Conservation (phyloP, 2,113 vertebrate genomes). For the Capreolus pygargus region DNA sequence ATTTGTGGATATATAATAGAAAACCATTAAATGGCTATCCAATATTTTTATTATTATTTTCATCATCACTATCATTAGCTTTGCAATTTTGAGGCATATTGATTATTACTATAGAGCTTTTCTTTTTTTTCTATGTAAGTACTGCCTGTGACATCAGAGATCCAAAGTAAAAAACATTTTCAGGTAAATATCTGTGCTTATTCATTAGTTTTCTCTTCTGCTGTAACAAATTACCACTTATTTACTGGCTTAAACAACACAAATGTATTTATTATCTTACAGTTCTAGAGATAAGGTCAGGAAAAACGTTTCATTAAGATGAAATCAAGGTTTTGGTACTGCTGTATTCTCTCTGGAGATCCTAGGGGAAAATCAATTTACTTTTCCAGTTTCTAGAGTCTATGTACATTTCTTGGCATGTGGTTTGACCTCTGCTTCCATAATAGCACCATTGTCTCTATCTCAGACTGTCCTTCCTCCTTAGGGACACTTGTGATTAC, state of each 20-base stretch:
- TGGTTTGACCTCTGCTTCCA: neutral
- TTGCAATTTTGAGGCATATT: neutral
- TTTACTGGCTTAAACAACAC: neutral
- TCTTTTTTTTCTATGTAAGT: neutral
- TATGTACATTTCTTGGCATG: neutral
- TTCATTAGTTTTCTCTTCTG: neutral
- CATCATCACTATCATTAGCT: neutral
- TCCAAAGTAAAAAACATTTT: neutral
- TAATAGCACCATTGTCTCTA: neutral
- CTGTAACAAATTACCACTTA: neutral
- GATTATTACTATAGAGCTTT: neutral
- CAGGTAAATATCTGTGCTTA: neutral
- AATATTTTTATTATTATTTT: neutral
- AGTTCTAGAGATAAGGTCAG: neutral
- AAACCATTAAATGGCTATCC: neutral
- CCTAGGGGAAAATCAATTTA: neutral
- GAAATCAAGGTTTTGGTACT: neutral
- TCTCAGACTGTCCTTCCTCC: neutral
- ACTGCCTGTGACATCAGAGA: neutral
- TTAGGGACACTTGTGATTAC: neutral
- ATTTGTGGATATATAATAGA: neutral
- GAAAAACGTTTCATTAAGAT: neutral
- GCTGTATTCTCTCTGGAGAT: neutral
- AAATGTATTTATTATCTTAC: neutral
- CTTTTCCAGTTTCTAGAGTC: neutral